Percentiles rank a stretch among this genome's conserved stretches.
These are phyloP conservation scores for Elymnias hypermnestra DNA, from an alignment of 1,140 invertebrate genomes.

Conservation along the genomic window DNA sequence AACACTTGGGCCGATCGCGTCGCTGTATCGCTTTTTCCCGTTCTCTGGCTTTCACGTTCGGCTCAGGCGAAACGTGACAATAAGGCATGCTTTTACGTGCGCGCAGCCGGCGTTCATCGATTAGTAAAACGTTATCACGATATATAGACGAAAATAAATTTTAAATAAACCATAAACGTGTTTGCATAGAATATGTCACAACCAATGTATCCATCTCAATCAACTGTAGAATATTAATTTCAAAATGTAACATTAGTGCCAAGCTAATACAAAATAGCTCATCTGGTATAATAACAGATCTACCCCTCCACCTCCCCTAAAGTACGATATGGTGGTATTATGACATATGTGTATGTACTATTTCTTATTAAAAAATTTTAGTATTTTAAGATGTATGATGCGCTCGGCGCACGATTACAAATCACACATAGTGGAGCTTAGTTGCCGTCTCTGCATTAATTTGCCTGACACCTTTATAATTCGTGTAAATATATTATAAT, in stretches of 20 bases:
- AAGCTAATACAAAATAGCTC: conserved; percentile 10
- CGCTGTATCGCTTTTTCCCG: too few species aligned
- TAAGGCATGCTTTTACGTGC: too few species aligned
- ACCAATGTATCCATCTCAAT: conserved; percentile 1
- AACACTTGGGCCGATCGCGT: too few species aligned
- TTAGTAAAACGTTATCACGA: too few species aligned
- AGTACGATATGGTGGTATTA: conserved; percentile 48
- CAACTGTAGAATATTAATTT: not conserved
- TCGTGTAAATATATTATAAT: conserved; percentile 75
- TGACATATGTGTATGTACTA: conserved; percentile 59
- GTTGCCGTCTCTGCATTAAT: conserved; percentile 68
- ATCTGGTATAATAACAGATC: conserved; percentile 10
- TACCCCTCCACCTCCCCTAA: conserved; percentile 33
- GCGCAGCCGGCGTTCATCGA: too few species aligned
- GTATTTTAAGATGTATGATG: conserved; percentile 56
- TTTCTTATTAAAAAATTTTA: conserved; percentile 71
- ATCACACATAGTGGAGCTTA: conserved; percentile 74
- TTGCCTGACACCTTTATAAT: conserved; percentile 71
- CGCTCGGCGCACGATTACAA: conserved; percentile 70
- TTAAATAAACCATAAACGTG: too few species aligned
- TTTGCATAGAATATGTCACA: conserved; percentile 14
- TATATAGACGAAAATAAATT: too few species aligned
- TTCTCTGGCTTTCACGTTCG: too few species aligned
- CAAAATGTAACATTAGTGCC: conserved; percentile 9
- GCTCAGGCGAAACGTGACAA: too few species aligned